Evolutionary conservation across 2,113 vertebrate species (phyloP), one percentile per base, ranked within the genome.

Genomic region (Alethe castanea): DNA sequence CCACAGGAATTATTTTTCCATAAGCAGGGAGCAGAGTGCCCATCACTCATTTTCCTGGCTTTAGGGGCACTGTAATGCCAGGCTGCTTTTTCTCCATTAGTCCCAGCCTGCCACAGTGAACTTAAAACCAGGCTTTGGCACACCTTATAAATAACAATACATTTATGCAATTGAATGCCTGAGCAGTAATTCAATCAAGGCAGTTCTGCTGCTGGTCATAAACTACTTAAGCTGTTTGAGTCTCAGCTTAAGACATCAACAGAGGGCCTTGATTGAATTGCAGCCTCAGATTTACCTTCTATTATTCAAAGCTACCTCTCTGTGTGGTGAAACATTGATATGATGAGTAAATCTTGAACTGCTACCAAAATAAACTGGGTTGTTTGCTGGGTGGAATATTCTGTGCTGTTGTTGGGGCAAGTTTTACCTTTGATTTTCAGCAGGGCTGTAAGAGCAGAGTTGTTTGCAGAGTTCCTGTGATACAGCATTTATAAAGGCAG

Each of bases 81-180:
- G 47, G 50, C 50, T 67, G 62, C 85, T 94, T 65, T 76, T 89
- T 67, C 66, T 88, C 89, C 87, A 94, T 96, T 93, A 95, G n/a
- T 93, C 92, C 87, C 67, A 78, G 81, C 74, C 77, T 77, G 76
- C 79, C 77, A 85, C 42, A 44, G 79, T 62, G 92, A 91, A 88
- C 79, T 96, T 66, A 83, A 83, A 95, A 78, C 83, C 91, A 72
- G 38, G 36, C 56, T 86, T 92, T 95, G 91, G 73, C 88, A 86
- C 92, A 60, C 23, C 64, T 78, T 95, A 89, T 90, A 92, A 95
- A 94, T 94, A 92, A 93, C 93, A 95, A 95, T 80, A 85, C 88
- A 90, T 59, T 92, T 92, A 47, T 65, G 83, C 91, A 97, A 95
- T 84, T 95, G 94, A 96, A 90, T 95, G 94, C 73, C 91, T 79